Conservation (phyloP, 2,113 vertebrate species). For the Oncorhynchus clarkii region DNA sequence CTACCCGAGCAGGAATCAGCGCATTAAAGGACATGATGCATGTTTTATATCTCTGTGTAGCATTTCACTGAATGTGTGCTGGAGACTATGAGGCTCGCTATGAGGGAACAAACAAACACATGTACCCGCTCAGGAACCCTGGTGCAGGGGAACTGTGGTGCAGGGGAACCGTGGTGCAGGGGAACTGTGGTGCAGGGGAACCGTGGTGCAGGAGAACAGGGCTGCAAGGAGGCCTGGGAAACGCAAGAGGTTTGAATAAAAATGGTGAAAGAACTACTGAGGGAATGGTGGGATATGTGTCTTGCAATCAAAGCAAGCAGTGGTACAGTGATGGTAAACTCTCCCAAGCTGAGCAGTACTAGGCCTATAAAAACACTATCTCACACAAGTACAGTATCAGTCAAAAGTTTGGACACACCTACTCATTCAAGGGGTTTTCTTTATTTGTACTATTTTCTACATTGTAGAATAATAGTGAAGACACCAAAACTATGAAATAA, state of each 20-base stretch:
- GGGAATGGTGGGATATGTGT: constrained; percentile 19
- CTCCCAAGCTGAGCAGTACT: too few relatives aligned
- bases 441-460: too few relatives aligned
- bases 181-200: neutral
- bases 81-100: neutral
- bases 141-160: neutral
- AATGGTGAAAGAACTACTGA: neutral
- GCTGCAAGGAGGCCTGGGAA: neutral
- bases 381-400: too few relatives aligned
- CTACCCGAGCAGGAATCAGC: neutral
- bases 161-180: neutral
- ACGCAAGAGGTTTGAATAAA: too few relatives aligned
- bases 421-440: too few relatives aligned
- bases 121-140: neutral
- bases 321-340: neutral
- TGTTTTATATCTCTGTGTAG: constrained; percentile 3
- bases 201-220: neutral
- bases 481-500: too few relatives aligned
- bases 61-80: neutral
- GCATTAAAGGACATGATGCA: constrained; percentile 10
- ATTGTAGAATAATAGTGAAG: too few relatives aligned
- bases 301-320: constrained; percentile 54
- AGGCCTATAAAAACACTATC: too few relatives aligned
- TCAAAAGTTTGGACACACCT: too few relatives aligned
- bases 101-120: neutral